Evolutionary conservation across 2,113 vertebrate genomes (phyloP), one percentile per base, ranked within the genome.

Genomic region (Istiophorus platypterus): DNA sequence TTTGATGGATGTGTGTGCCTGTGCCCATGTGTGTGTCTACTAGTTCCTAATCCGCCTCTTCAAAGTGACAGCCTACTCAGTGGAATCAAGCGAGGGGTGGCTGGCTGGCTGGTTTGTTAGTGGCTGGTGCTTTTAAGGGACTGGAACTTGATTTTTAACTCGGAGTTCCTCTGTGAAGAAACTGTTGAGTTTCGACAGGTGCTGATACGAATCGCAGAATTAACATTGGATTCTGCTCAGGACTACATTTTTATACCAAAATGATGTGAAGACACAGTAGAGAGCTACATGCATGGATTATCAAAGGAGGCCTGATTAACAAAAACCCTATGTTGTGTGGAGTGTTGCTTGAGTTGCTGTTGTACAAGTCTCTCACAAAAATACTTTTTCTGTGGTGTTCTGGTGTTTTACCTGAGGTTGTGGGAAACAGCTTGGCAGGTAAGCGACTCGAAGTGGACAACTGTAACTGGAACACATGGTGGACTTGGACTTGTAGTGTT

Each of bases 11-110:
- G 76, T 80, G 68, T 78, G 62, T 73, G 56, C 27, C 17, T 63
- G 45, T 80, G 52, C 29, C 47, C 58, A 59, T 80, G 51, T 71
- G 57, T 78, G 69, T 85, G 72, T 68, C 37, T 61, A 26, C 51
- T 47, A 37, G 75, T 74, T 76, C 63, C 81, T 91, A 87, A 89
- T 91, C 90, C 56, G 81, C 82, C 81, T 85, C 82, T 87, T 79
- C 76, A 74, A 63, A 90, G 82, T 67, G 73, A 87, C 91, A 54
- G 81, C 84, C 89, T 75, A 85, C 89, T 82, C 80, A 59, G 63
- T 56, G 74, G 65, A 80, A 64, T 81, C 63, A 74, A 62, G 72
- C 77, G 59, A 64, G 69, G 68, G 85, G 39, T n/a, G 84, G 80
- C 39, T 41, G 47, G 70, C 41, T 72, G 67, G 61, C 27, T 70